Evolutionary conservation across 2,888 invertebrate genomes (phyloP), one percentile per base, ranked within the genome.

Genomic region (Nipponacmea schrenckii): DNA sequence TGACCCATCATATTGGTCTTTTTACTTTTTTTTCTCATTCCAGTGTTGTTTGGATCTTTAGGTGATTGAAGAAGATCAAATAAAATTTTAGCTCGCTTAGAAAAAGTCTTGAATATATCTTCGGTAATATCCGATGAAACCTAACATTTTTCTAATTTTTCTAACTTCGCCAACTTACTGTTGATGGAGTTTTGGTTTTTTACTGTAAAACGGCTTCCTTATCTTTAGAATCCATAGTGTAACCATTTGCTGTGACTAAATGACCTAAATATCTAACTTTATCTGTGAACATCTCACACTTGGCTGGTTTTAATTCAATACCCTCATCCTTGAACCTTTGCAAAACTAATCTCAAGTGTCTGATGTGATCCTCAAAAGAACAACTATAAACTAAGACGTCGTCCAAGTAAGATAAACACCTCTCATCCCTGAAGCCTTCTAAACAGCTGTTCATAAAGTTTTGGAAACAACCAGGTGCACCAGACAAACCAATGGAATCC

Each of bases 221-320:
- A 26, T 77, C 73, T 2, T 2, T 44, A 45, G 72, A 71, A 64
- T 76, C 74, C n/a, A 70, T 67, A 14, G 50, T 24, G n/a, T 71
- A 70, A 8, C 77, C 77, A 12, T 74, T 67, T 45, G 72, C 69
- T 14, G 75, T 68, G 14, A 77, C 65, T 20, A 74, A 15, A 27
- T 78, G 75, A 24, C 79, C 77, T 17, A 79, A 50, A 45, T 69
- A 79, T 17, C 71, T n/a, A 15, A 75, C 75, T 56, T 76, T 68
- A n/a, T 50, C 14, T 26, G 67, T 46, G 39, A 77, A 77, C 14
- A 79, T 64, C 12, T 46, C 46, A 66, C 73, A 75, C 62, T 77
- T 79, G 1, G 20, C 17, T 14, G 75, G 75, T 64, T 77, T 74
- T 0, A 78, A 46, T 56, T 77, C 77, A 17, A 79, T 71, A 17